phyloP scores from a whole-genome alignment of 37 sponge, comb jelly and placozoan genomes.

The Crambe crambe region DNA sequence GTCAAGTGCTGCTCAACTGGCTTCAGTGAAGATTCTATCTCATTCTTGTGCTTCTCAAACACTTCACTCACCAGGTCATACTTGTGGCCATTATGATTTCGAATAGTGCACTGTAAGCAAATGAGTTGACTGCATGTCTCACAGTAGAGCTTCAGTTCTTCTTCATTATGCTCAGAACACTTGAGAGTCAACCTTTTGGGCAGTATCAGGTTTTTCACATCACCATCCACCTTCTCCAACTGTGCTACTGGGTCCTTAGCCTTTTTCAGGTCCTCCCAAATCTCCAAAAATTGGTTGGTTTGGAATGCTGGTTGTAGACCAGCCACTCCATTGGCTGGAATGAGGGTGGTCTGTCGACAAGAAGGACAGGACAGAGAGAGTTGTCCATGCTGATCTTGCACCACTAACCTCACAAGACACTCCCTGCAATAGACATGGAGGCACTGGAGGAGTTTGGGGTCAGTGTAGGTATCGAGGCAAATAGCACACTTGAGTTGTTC shows the following conservation, averaged over 20 bases:
- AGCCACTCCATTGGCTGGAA: neutral
- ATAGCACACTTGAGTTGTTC: neutral
- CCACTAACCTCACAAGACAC: neutral
- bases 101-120: constrained; percentile 12
- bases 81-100: no score
- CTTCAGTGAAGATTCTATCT: neutral
- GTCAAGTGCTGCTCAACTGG: no score
- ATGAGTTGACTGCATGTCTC: neutral
- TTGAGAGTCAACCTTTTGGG: neutral
- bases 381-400: neutral
- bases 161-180: neutral
- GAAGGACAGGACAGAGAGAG: no score
- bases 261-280: neutral
- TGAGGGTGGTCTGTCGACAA: neutral
- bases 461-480: neutral
- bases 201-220: neutral
- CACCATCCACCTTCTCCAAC: neutral
- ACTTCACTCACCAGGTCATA: no score
- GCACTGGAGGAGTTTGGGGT: neutral
- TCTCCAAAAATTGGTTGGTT: neutral
- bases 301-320: neutral
- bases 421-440: neutral
- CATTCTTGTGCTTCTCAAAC: no score
- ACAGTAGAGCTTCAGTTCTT: constrained; percentile 6
- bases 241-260: neutral